phyloP scores from a whole-genome alignment of 2,113 vertebrate species.

The Hiodon alosoides region DNA sequence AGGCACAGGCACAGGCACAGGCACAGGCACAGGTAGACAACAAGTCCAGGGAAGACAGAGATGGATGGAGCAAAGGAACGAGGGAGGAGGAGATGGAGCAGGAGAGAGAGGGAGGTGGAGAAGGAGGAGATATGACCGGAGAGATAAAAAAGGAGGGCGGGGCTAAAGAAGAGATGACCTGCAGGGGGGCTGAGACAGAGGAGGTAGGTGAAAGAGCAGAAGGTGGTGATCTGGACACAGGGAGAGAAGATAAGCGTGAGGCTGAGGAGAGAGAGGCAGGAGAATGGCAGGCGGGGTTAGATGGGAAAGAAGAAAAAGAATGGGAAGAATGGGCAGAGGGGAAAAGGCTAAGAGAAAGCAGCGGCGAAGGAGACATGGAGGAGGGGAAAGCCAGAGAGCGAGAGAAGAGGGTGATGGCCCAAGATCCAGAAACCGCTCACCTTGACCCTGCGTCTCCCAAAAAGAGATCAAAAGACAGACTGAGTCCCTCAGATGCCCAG shows the following conservation, averaged over 20 bases:
- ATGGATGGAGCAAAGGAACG: conserved; percentile 7
- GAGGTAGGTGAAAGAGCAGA: not conserved
- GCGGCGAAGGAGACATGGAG: not conserved
- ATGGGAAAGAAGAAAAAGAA: not conserved
- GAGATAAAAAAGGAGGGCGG: no score
- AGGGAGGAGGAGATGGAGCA: not conserved
- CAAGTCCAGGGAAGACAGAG: conserved; percentile 3
- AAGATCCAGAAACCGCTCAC: not conserved
- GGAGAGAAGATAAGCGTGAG: no score
- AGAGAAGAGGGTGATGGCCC: not conserved
- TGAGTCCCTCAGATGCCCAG: conserved; percentile 22
- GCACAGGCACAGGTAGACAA: not conserved
- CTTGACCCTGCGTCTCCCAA: no score
- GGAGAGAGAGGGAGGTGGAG: not conserved
- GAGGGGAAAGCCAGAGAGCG: conserved; percentile 19
- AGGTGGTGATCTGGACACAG: not conserved
- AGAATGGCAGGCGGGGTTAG: no score
- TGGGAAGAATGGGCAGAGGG: not conserved
- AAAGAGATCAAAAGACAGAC: conserved; percentile 15
- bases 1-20: not conserved
- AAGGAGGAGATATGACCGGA: no score
- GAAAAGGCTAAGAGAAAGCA: not conserved
- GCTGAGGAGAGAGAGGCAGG: no score
- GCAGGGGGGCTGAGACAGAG: no score
- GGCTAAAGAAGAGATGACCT: no score